phyloP scores from a whole-genome alignment of 2,888 invertebrate species.

The Zaprionus bogoriensis region DNA sequence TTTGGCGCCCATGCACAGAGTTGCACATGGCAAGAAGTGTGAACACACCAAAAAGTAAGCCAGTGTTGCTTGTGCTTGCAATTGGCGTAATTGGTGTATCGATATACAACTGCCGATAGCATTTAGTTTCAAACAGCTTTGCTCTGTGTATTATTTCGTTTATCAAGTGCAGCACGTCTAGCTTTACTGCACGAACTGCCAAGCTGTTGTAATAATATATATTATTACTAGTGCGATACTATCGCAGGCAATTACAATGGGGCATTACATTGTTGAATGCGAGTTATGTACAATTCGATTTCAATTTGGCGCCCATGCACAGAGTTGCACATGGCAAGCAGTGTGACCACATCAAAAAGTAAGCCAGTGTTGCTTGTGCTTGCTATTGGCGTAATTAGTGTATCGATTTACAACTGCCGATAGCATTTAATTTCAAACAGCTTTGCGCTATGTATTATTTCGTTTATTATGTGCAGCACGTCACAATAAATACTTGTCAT shows the following conservation, averaged over 20 bases:
- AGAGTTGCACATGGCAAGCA: constrained; percentile 2
- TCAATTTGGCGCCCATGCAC: background rate
- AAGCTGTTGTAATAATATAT: too few species aligned
- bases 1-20: background rate
- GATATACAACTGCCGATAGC: background rate
- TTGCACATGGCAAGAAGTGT: background rate
- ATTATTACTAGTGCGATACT: too few species aligned
- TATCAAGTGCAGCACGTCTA: too few species aligned
- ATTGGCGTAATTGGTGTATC: background rate
- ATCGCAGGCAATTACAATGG: too few species aligned
- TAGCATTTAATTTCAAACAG: background rate
- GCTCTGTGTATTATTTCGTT: too few species aligned
- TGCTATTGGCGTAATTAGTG: background rate
- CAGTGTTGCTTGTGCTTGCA: background rate
- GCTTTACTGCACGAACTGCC: too few species aligned
- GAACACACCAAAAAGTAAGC: background rate
- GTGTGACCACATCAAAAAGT: background rate
- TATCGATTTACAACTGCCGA: background rate
- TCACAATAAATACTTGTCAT: too few species aligned
- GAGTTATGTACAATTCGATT: background rate
- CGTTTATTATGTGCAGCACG: too few species aligned
- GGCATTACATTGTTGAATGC: constrained; percentile 4
- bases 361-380: background rate
- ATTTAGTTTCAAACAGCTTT: background rate
- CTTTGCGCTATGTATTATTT: too few species aligned